These are phyloP conservation scores for Leptosomus discolor DNA, from an alignment of 2,113 vertebrate species.

Conservation along the genomic window DNA sequence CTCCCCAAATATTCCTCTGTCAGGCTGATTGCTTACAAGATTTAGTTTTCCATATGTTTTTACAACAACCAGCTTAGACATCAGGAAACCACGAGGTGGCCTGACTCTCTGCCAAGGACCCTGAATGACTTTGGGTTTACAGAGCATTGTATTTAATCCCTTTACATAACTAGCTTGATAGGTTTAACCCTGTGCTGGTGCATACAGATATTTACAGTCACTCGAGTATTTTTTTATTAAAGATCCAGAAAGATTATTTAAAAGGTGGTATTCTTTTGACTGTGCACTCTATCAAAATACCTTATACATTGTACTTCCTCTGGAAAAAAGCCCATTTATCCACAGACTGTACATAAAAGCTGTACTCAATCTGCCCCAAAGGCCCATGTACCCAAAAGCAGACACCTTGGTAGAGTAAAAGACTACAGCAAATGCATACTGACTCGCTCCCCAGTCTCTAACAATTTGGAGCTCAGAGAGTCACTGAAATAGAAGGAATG, in stretches of 20 bases:
- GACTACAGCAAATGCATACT: neutral
- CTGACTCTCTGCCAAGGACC: neutral
- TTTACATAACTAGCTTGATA: neutral
- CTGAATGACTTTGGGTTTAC: neutral
- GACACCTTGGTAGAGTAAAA: neutral
- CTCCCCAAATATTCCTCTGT: neutral
- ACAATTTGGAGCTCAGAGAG: neutral
- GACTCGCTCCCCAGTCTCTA: neutral
- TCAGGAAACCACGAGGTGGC: neutral
- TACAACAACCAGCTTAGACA: neutral
- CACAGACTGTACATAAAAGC: neutral
- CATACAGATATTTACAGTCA: neutral
- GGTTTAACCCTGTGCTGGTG: neutral
- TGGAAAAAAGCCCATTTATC: neutral
- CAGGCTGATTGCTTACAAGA: neutral
- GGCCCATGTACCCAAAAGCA: neutral
- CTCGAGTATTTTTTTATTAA: neutral
- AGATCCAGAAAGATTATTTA: neutral
- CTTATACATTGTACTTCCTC: neutral
- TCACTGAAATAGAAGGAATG: neutral
- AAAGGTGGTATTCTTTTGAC: neutral
- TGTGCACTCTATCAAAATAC: neutral
- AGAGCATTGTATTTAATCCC: neutral
- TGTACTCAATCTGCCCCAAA: neutral
- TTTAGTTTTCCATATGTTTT: neutral